A percentile compares a stretch with the other conserved stretches of the same genome.
Conservation (phyloP, 1,140 invertebrate genomes). For the Philotrypesis tridentata region DNA sequence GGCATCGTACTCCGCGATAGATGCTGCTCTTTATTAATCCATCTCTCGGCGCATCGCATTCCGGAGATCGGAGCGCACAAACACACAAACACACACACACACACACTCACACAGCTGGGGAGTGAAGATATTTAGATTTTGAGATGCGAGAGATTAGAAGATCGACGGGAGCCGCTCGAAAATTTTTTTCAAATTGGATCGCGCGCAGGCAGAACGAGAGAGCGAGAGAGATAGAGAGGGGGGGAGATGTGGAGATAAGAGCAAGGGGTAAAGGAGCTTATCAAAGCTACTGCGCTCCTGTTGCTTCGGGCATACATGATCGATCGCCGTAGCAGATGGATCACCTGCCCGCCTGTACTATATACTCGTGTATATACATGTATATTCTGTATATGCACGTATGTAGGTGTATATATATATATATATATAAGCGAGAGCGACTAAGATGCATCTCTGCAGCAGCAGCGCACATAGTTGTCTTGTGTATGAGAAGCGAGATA, state of each 20-base stretch:
- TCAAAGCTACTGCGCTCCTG: constrained; percentile 26
- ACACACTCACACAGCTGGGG: too few relatives aligned
- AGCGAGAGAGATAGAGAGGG: constrained; percentile 16
- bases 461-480: not conserved
- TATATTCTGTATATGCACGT: too few relatives aligned
- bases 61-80: too few relatives aligned
- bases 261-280: not conserved
- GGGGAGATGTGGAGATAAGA: constrained; percentile 26
- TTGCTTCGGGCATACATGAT: constrained; percentile 25
- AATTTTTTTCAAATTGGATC: constrained; percentile 21
- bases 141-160: constrained; percentile 32
- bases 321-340: constrained; percentile 33
- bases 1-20: too few relatives aligned
- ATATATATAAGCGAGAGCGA: not conserved
- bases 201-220: not conserved
- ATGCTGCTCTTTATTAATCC: too few relatives aligned
- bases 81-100: too few relatives aligned
- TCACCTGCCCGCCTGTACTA: constrained; percentile 21
- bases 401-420: constrained; percentile 1
- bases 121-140: constrained; percentile 43
- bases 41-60: too few relatives aligned
- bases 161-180: constrained; percentile 35
- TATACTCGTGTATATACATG: not conserved
- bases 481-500: not conserved
- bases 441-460: constrained; percentile 10